phyloP scores from a whole-genome alignment of 1,140 invertebrate species.

The Theocolax elegans region DNA sequence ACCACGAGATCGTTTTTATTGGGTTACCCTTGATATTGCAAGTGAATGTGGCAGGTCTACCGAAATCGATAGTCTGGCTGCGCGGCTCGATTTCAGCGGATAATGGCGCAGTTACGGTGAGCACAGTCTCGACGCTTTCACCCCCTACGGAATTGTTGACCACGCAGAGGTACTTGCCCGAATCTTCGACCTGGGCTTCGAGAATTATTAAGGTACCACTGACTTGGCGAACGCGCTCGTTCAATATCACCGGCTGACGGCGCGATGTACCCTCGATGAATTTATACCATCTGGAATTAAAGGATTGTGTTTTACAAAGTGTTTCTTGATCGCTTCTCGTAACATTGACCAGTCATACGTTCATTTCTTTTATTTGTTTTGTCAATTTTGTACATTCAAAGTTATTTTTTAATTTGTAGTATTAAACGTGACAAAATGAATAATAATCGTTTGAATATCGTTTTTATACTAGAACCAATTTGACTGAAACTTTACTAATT shows the following conservation, averaged over 20 bases:
- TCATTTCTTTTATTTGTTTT: neutral
- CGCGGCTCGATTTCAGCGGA: slow-evolving; percentile 88
- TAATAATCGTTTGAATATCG: too few relatives aligned
- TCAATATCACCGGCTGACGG: slow-evolving; percentile 84
- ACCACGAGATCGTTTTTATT: slow-evolving; percentile 89
- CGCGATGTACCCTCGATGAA: slow-evolving; percentile 86
- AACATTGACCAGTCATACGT: too few relatives aligned
- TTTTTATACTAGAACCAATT: too few relatives aligned
- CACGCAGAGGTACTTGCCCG: slow-evolving; percentile 93
- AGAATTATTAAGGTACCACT: slow-evolving; percentile 93
- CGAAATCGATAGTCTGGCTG: slow-evolving; percentile 92
- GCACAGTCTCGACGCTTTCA: slow-evolving; percentile 90
- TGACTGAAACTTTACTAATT: too few relatives aligned
- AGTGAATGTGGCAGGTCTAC: slow-evolving; percentile 87
- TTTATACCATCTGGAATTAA: slow-evolving; percentile 86
- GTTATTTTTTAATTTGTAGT: neutral
- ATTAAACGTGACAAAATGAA: neutral
- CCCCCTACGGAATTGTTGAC: slow-evolving; percentile 94
- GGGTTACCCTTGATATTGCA: slow-evolving; percentile 92
- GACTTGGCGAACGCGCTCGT: slow-evolving; percentile 91
- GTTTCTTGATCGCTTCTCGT: too few relatives aligned
- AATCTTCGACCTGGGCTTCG: slow-evolving; percentile 90
- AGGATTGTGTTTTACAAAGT: too few relatives aligned
- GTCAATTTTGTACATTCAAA: neutral
- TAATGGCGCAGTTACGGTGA: slow-evolving; percentile 91